These are phyloP conservation scores for Ciona savignyi DNA, from an alignment of 23 tunicate species.

Conservation along the genomic window DNA sequence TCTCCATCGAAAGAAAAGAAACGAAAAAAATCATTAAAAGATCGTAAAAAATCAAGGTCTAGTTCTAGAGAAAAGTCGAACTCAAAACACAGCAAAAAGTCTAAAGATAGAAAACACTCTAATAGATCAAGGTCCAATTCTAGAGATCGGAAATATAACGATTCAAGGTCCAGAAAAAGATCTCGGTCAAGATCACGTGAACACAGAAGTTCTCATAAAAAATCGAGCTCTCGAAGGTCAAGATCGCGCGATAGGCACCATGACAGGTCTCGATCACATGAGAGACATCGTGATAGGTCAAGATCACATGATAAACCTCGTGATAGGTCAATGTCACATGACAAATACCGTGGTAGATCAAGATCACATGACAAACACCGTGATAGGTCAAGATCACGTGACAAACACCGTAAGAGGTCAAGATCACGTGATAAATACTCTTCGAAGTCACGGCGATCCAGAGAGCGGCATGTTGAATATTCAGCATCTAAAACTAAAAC, in stretches of 20 bases:
- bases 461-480: too few species aligned
- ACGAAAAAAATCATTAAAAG: neutral
- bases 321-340: conserved; percentile 15
- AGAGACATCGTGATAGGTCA: neutral
- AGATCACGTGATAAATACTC: too few species aligned
- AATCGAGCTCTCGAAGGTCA: conserved; percentile 7
- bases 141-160: neutral
- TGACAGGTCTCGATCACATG: neutral
- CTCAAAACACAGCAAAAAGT: neutral
- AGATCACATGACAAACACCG: neutral
- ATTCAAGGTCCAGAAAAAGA: neutral
- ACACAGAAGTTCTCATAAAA: conserved; percentile 2
- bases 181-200: conserved; percentile 9
- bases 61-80: neutral
- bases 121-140: neutral
- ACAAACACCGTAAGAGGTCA: too few species aligned
- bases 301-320: neutral
- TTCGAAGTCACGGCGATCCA: too few species aligned
- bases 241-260: conserved; percentile 24
- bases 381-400: too few species aligned
- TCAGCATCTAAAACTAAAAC: neutral
- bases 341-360: too few species aligned
- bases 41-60: neutral
- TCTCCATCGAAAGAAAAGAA: neutral
- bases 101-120: neutral